Evolutionary conservation across 2,113 vertebrate species (phyloP).

Genomic region (Cryptotis parvus): DNA sequence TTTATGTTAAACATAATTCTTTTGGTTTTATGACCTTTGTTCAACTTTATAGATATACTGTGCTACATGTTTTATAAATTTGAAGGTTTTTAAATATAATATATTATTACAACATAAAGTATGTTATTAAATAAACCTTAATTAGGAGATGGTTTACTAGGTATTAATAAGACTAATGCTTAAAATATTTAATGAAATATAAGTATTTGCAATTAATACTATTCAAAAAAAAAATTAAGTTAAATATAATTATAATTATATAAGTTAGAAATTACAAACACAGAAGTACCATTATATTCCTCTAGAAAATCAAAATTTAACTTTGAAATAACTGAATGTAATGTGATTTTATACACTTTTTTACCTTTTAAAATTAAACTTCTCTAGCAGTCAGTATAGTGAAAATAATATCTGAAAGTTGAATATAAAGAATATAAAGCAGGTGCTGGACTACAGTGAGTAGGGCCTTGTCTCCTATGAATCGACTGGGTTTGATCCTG

Average conservation of each 20-base stretch:
- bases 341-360: neutral
- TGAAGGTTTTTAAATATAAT: constrained; percentile 17
- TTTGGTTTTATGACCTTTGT: constrained; percentile 27
- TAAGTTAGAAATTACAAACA: constrained; percentile 72
- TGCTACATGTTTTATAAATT: neutral
- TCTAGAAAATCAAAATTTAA: constrained; percentile 62
- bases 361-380: neutral
- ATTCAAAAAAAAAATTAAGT: constrained; percentile 77
- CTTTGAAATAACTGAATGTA: constrained; percentile 12
- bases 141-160: constrained; percentile 75
- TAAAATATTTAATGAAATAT: constrained; percentile 70
- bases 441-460: no score
- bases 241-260: constrained; percentile 80
- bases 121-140: neutral
- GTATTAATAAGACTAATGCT: constrained; percentile 68
- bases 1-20: constrained; percentile 59
- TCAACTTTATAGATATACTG: neutral
- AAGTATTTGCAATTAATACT: constrained; percentile 76
- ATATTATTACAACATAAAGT: constrained; percentile 28
- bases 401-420: neutral
- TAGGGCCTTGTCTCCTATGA: no score
- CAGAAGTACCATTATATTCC: constrained; percentile 69
- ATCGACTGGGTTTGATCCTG: no score
- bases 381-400: neutral
- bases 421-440: neutral